phyloP scores from a whole-genome alignment of 1,140 invertebrate species.

The Achatina immaculata region DNA sequence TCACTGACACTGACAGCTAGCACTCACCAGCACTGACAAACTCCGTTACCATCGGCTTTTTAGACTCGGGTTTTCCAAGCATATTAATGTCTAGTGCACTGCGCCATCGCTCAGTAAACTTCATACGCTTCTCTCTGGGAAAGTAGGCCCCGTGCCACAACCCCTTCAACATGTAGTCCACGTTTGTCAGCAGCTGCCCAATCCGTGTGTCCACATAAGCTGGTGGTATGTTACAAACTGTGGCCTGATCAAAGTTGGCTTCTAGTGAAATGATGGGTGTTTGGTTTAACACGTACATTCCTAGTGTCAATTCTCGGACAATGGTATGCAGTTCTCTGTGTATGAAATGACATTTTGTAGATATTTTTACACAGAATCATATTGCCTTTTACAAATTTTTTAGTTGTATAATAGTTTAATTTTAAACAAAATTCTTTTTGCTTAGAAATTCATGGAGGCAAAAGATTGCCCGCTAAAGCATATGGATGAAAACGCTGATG shows the following conservation, averaged over 20 bases:
- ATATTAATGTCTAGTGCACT: constrained; percentile 65
- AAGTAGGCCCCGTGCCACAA: constrained; percentile 71
- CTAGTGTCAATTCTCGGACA: constrained; percentile 67
- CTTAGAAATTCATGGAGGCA: no score
- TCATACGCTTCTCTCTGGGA: constrained; percentile 69
- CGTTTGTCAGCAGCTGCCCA: constrained; percentile 66
- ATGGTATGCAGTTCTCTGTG: constrained; percentile 68
- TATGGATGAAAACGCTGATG: no score
- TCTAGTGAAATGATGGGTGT: constrained; percentile 67
- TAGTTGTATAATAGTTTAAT: no score
- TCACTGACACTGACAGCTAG: no score
- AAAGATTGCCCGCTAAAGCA: no score
- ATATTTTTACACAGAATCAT: no score
- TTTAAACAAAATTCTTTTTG: no score
- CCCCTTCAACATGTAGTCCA: constrained; percentile 71
- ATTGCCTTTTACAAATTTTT: no score
- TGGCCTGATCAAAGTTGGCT: constrained; percentile 69
- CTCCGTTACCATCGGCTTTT: constrained; percentile 66
- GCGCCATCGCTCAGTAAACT: constrained; percentile 70
- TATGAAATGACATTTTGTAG: no score
- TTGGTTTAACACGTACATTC: constrained; percentile 70
- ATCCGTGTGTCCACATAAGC: constrained; percentile 69
- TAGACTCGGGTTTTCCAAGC: constrained; percentile 66
- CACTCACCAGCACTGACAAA: constrained; percentile 66
- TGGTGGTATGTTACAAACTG: constrained; percentile 66